A percentile compares a stretch with the other conserved stretches of the same genome.
These are phyloP conservation scores for Oncorhynchus mykiss DNA, from an alignment of 2,113 vertebrate genomes.

Conservation along the genomic window DNA sequence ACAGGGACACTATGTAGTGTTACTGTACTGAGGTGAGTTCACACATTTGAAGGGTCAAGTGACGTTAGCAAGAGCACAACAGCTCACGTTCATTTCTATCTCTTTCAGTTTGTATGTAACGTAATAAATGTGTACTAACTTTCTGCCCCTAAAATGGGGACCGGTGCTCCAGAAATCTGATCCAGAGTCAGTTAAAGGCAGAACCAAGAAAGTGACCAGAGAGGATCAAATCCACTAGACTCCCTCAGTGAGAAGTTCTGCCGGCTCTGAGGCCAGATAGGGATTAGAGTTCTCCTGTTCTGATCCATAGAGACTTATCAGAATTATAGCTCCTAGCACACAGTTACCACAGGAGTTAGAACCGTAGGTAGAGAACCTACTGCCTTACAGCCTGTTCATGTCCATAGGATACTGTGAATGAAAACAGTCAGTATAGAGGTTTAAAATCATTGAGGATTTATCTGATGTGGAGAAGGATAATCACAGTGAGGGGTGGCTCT, in stretches of 20 bases:
- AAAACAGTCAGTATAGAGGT: too few species aligned
- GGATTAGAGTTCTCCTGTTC: constrained; percentile 24
- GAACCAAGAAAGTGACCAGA: background rate
- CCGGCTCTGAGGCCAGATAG: background rate
- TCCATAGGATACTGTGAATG: background rate
- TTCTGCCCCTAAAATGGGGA: background rate
- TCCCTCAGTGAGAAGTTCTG: constrained; percentile 7
- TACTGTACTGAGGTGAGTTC: background rate
- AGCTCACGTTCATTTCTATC: too few species aligned
- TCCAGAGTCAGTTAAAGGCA: background rate
- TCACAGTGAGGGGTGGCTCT: constrained; percentile 1
- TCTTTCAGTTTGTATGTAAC: too few species aligned
- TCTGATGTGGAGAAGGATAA: background rate
- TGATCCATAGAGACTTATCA: constrained; percentile 4
- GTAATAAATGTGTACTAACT: background rate
- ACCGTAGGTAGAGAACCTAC: background rate
- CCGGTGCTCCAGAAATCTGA: background rate
- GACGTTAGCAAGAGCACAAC: too few species aligned
- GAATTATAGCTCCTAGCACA: background rate
- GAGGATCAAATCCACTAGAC: constrained; percentile 12
- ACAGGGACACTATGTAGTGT: background rate
- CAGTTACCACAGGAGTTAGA: background rate
- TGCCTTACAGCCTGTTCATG: background rate
- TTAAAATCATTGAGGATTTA: background rate
- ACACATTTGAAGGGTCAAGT: background rate